phyloP scores from a whole-genome alignment of 1,140 invertebrate genomes.

The Campodea augens region DNA sequence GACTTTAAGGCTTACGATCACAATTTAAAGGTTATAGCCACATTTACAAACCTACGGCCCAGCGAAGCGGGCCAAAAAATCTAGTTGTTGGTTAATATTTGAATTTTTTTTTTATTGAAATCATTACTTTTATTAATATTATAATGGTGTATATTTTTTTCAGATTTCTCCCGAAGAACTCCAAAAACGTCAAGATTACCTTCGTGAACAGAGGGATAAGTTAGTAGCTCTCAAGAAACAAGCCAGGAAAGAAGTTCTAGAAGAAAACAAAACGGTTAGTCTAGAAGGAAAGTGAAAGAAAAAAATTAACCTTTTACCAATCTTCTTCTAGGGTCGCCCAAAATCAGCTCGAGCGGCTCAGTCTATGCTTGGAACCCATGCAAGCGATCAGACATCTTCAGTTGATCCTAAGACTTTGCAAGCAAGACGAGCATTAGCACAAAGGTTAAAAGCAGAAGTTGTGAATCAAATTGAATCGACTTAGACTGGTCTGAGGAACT shows the following conservation, averaged over 20 bases:
- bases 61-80: too few relatives aligned
- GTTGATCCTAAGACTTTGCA: constrained; percentile 41
- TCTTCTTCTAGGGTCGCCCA: too few relatives aligned
- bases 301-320: too few relatives aligned
- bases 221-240: constrained; percentile 69
- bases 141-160: too few relatives aligned
- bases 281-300: too few relatives aligned
- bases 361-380: constrained; percentile 29
- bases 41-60: too few relatives aligned
- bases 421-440: constrained; percentile 58
- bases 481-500: too few relatives aligned
- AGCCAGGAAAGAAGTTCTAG: constrained; percentile 55
- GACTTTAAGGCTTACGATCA: too few relatives aligned
- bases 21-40: too few relatives aligned
- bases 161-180: constrained; percentile 53
- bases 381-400: constrained; percentile 9
- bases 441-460: constrained; percentile 64
- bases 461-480: constrained; percentile 17
- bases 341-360: constrained; percentile 46
- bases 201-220: constrained; percentile 72
- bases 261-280: constrained; percentile 18
- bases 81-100: too few relatives aligned
- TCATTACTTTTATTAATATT: too few relatives aligned
- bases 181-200: constrained; percentile 57
- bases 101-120: too few relatives aligned